These are phyloP conservation scores for Zoanthus solanderi DNA, from an alignment of 92 coral and sea anemone genomes.

Conservation along the genomic window DNA sequence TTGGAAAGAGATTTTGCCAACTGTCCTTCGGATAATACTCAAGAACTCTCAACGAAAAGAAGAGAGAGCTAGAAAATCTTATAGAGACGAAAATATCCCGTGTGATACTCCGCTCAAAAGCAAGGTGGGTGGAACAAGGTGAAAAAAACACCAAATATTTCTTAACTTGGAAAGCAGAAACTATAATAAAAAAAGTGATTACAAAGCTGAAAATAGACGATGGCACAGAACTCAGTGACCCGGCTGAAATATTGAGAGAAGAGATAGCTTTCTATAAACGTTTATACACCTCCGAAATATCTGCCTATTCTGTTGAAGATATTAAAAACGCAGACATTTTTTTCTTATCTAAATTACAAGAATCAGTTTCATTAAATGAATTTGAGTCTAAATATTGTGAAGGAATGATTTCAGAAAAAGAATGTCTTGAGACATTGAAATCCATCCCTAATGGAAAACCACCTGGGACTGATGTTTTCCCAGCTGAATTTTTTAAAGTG, in stretches of 20 bases:
- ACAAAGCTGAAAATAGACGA: constrained; percentile 2
- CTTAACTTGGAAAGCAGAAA: background rate
- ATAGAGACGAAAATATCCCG: too few relatives aligned
- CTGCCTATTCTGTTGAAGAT: background rate
- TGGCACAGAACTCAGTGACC: background rate
- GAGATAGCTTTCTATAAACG: constrained; percentile 4
- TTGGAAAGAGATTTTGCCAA: constrained; percentile 1
- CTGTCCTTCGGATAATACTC: too few relatives aligned
- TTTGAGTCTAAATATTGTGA: background rate
- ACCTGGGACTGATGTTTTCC: background rate
- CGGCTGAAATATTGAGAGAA: background rate
- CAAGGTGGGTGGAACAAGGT: too few relatives aligned
- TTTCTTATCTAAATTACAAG: background rate
- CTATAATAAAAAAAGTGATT: background rate
- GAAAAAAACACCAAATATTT: too few relatives aligned
- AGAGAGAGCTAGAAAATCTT: too few relatives aligned
- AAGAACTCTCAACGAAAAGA: too few relatives aligned
- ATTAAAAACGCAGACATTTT: constrained; percentile 5
- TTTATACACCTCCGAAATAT: background rate
- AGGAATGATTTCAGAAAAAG: background rate
- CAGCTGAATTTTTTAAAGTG: too few relatives aligned
- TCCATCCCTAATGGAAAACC: background rate
- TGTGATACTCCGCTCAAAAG: too few relatives aligned
- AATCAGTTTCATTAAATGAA: constrained; percentile 4
- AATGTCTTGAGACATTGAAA: constrained; percentile 3